Percentiles rank a stretch among this genome's conserved stretches.
These are phyloP conservation scores for Zaprionus davidi DNA, from an alignment of 1,140 invertebrate genomes.

Conservation along the genomic window DNA sequence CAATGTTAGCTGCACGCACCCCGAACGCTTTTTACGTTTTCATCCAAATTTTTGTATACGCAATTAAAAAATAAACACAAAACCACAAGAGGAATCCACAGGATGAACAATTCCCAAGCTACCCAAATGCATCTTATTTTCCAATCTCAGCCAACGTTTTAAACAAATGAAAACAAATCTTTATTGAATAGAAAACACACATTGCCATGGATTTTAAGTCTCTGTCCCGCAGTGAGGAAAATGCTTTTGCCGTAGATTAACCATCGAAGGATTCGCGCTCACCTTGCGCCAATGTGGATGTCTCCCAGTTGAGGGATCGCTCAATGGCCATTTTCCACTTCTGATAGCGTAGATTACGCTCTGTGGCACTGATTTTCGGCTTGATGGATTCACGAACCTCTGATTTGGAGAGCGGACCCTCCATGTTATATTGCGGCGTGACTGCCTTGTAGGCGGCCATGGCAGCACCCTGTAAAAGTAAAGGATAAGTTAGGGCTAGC, in stretches of 20 bases:
- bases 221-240: neutral
- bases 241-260: constrained; percentile 6
- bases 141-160: neutral
- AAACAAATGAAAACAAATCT: constrained; percentile 8
- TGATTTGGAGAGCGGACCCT: constrained; percentile 83
- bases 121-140: neutral
- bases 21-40: constrained; percentile 70
- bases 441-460: constrained; percentile 91
- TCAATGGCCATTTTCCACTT: constrained; percentile 94
- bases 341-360: constrained; percentile 90
- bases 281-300: constrained; percentile 62
- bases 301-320: constrained; percentile 91
- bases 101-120: neutral
- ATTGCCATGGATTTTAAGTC: constrained; percentile 14
- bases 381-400: constrained; percentile 85
- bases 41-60: constrained; percentile 68
- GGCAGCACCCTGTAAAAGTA: constrained; percentile 87
- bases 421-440: constrained; percentile 86
- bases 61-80: constrained; percentile 56
- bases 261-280: constrained; percentile 70
- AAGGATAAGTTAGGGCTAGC: neutral
- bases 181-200: constrained; percentile 9
- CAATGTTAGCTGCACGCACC: constrained; percentile 61
- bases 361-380: constrained; percentile 88
- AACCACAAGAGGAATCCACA: constrained; percentile 12